A percentile compares a stretch with the other conserved stretches of the same genome.
phyloP scores from a whole-genome alignment of 2,888 invertebrate species.

The Drosophila testacea region DNA sequence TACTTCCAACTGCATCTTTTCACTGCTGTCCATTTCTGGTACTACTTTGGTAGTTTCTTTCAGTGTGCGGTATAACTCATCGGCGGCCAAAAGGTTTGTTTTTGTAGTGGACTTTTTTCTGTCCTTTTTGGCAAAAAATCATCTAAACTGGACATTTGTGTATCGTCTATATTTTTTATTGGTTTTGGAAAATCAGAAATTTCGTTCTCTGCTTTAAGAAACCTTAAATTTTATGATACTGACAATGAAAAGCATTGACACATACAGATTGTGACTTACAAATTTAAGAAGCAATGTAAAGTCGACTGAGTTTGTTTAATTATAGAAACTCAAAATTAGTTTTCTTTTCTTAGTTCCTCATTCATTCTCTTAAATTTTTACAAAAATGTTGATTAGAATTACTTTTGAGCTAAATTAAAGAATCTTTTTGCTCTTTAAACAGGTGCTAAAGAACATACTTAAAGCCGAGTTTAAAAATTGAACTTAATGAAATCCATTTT shows the following conservation, averaged over 20 bases:
- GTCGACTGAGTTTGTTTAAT: neutral
- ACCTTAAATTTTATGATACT: conserved; percentile 56
- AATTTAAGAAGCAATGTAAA: neutral
- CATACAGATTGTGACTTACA: neutral
- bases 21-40: conserved; percentile 22
- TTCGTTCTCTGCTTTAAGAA: conserved; percentile 51
- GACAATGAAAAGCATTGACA: conserved; percentile 25
- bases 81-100: conserved; percentile 59
- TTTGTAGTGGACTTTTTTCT: conserved; percentile 55
- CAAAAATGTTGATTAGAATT: too few relatives aligned
- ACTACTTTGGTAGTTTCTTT: conserved; percentile 51
- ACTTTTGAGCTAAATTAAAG: too few relatives aligned
- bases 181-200: conserved; percentile 51
- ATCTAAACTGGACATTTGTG: conserved; percentile 60
- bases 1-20: conserved; percentile 20
- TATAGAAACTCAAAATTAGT: neutral
- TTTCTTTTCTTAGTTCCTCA: too few relatives aligned
- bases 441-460: too few relatives aligned
- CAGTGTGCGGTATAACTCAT: conserved; percentile 65
- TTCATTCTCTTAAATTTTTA: too few relatives aligned
- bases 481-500: too few relatives aligned
- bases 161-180: conserved; percentile 28
- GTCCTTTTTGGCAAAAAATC: conserved; percentile 76
- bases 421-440: too few relatives aligned
- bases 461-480: too few relatives aligned